phyloP scores from a whole-genome alignment of 2,888 invertebrate genomes.

The Scaptomyza caliginosa region DNA sequence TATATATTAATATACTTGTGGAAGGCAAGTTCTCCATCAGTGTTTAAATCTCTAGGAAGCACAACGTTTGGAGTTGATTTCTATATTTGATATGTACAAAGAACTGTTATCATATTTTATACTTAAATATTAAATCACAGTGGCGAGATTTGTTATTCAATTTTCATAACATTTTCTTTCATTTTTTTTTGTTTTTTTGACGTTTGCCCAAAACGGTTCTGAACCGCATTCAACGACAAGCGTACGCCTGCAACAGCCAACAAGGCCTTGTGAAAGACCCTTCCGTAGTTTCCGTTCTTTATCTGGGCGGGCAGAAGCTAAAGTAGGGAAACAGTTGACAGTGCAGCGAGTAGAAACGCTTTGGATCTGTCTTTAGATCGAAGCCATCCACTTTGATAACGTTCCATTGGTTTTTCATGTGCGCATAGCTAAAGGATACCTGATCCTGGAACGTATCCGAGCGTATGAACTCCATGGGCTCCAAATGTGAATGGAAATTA shows the following conservation, averaged over 20 bases:
- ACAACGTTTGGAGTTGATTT: slow-evolving; percentile 67
- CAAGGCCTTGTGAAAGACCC: slow-evolving; percentile 24
- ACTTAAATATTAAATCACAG: slow-evolving; percentile 77
- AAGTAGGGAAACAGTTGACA: slow-evolving; percentile 94
- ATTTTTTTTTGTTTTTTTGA: slow-evolving; percentile 27
- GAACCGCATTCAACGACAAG: slow-evolving; percentile 57
- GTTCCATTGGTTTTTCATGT: slow-evolving; percentile 92
- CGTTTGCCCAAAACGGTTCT: slow-evolving; percentile 63
- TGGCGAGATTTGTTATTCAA: slow-evolving; percentile 66
- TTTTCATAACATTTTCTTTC: slow-evolving; percentile 32
- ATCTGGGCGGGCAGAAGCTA: slow-evolving; percentile 90
- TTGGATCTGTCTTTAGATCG: slow-evolving; percentile 91
- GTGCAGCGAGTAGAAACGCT: slow-evolving; percentile 94
- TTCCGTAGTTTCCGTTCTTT: slow-evolving; percentile 70
- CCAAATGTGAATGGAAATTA: slow-evolving; percentile 97
- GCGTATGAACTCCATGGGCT: slow-evolving; percentile 94
- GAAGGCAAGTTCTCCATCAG: slow-evolving; percentile 55
- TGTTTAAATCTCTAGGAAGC: slow-evolving; percentile 66
- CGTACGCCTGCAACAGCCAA: slow-evolving; percentile 66
- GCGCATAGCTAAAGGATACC: slow-evolving; percentile 94
- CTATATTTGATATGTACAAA: slow-evolving; percentile 45
- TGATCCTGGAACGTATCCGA: slow-evolving; percentile 92
- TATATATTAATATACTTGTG: slow-evolving; percentile 23
- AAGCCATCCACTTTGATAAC: slow-evolving; percentile 94
- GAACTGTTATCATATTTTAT: slow-evolving; percentile 29